Percentiles rank a stretch among this genome's conserved stretches.
Conservation (phyloP, 2,797 vertebrate species). For the Rhynchotus rufescens region DNA sequence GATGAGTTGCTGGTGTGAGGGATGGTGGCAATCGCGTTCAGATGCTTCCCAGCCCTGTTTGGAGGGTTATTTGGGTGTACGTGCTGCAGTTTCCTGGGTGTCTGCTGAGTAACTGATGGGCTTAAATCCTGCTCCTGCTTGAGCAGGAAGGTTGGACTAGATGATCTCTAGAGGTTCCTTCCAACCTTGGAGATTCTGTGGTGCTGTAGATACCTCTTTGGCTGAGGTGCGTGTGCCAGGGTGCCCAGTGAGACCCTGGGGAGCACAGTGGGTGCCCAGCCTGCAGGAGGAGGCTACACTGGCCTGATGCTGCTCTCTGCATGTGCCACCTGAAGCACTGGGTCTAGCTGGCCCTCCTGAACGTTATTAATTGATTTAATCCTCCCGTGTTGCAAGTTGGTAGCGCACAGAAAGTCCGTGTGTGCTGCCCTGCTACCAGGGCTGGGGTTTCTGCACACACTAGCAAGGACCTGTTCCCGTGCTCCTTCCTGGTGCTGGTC, state of each 20-base stretch:
- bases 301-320: background rate
- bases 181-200: no score
- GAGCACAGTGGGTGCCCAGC: background rate
- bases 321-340: rapidly evolving
- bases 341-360: background rate
- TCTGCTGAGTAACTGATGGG: rapidly evolving
- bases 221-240: background rate
- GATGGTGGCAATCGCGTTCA: rapidly evolving
- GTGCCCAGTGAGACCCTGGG: no score
- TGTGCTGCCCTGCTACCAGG: background rate
- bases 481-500: background rate
- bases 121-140: no score
- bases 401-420: rapidly evolving
- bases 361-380: background rate
- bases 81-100: background rate
- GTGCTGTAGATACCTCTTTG: background rate
- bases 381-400: background rate
- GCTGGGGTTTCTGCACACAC: rapidly evolving
- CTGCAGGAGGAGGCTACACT: background rate
- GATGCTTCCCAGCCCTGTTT: background rate
- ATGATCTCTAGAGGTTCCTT: no score
- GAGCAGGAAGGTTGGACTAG: no score
- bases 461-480: rapidly evolving
- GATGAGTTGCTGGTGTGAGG: background rate
- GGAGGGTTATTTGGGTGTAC: rapidly evolving